Conservation (phyloP, 2,888 invertebrate species). For the Liopterus haemorrhoidalis region DNA sequence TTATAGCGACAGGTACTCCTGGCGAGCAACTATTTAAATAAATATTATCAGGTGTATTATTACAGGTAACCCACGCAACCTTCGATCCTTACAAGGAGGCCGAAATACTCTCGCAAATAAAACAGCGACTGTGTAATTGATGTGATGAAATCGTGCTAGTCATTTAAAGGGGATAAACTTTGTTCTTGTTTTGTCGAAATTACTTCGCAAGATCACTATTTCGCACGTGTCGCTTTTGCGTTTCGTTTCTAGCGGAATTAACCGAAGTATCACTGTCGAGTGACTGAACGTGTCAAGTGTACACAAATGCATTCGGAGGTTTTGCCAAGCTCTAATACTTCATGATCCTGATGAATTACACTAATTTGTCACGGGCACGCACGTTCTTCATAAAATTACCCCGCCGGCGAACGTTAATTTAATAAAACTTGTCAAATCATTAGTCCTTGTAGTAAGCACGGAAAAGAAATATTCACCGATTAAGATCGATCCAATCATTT, state of each 20-base stretch:
- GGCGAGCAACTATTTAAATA: conserved; percentile 22
- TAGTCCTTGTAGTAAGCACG: conserved; percentile 7
- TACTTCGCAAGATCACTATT: conserved; percentile 5
- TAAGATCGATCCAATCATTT: conserved; percentile 7
- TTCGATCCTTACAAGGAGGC: no score
- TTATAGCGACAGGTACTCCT: conserved; percentile 19
- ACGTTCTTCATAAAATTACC: conserved; percentile 21
- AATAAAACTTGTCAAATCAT: conserved; percentile 21
- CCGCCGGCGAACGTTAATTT: conserved; percentile 14
- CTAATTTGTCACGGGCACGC: conserved; percentile 19
- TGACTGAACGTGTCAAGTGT: conserved; percentile 15
- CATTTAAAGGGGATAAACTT: no score
- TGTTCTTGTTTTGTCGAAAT: conserved; percentile 1
- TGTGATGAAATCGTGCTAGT: no score
- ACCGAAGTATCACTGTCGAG: conserved; percentile 10
- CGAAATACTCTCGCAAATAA: no score
- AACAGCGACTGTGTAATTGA: no score
- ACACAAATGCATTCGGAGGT: conserved; percentile 11
- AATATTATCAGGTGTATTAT: conserved; percentile 20
- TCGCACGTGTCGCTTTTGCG: conserved; percentile 1
- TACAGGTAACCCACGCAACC: conserved; percentile 18
- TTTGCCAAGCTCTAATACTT: conserved; percentile 14
- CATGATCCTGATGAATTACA: conserved; percentile 19
- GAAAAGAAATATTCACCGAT: conserved; percentile 5
- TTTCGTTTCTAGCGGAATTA: conserved; percentile 11